phyloP scores from a whole-genome alignment of 2,888 invertebrate species.

The Colostygia pectinataria region DNA sequence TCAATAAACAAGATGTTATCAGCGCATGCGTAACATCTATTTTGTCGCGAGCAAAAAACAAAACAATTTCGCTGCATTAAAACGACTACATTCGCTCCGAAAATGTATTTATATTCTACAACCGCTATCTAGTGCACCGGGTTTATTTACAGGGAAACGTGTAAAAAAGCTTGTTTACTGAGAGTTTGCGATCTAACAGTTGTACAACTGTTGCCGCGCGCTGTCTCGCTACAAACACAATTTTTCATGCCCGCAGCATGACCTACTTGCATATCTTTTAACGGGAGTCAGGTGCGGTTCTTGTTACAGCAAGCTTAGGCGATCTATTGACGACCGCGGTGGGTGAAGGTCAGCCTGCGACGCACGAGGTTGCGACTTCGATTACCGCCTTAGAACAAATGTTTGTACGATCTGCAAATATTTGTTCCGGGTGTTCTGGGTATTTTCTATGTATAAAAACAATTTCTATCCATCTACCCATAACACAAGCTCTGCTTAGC shows the following conservation, averaged over 20 bases:
- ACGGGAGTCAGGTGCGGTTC: conserved; percentile 10
- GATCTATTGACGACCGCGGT: no score
- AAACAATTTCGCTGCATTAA: conserved; percentile 2
- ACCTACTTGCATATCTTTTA: conserved; percentile 46
- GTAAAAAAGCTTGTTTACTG: conserved; percentile 22
- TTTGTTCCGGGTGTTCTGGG: no score
- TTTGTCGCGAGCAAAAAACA: background rate
- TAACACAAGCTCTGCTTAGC: no score
- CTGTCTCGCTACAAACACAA: conserved; percentile 37
- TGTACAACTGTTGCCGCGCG: conserved; percentile 30
- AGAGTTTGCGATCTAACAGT: conserved; percentile 26
- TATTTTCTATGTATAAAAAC: no score
- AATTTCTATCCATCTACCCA: no score
- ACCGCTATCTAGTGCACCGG: conserved; percentile 17
- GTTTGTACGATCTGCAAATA: no score
- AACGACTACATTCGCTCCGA: conserved; percentile 2
- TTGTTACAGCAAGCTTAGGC: conserved; percentile 11
- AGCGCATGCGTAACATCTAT: no score
- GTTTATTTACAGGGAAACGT: conserved; percentile 14
- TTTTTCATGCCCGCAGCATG: conserved; percentile 44
- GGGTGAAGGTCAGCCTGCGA: no score
- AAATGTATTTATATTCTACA: conserved; percentile 10
- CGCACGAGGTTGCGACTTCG: no score
- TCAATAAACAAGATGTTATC: no score
- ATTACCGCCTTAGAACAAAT: no score